These are phyloP conservation scores for Macrotis lagotis DNA, from an alignment of 2,113 vertebrate genomes.

Conservation along the genomic window DNA sequence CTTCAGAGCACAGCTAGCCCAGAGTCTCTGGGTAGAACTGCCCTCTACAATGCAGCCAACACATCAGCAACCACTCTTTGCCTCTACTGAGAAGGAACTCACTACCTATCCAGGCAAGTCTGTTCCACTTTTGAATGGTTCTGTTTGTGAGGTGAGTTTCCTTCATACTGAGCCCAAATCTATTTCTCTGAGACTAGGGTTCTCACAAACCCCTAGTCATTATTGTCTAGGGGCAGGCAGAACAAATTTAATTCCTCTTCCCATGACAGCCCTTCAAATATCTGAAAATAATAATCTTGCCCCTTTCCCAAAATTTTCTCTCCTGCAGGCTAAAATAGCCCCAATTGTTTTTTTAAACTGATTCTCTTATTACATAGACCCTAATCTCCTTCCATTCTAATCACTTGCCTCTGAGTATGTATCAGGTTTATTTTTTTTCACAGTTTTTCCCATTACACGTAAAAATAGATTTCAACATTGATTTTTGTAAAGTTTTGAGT, in stretches of 20 bases:
- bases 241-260: background rate
- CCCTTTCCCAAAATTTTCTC: background rate
- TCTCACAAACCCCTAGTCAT: background rate
- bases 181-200: background rate
- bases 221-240: background rate
- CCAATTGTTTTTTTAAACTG: background rate
- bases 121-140: background rate
- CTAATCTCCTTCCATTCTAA: background rate
- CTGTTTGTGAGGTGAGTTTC: background rate
- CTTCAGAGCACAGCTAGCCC: background rate
- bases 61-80: background rate
- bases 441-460: no score
- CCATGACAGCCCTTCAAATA: background rate
- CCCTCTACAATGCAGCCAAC: background rate
- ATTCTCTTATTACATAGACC: background rate
- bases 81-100: background rate
- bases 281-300: background rate
- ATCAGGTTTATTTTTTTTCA: no score
- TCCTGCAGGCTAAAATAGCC: background rate
- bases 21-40: background rate
- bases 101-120: background rate
- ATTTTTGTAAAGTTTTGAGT: no score
- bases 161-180: background rate
- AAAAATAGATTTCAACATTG: no score
- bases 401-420: background rate